Evolutionary conservation across 2,888 invertebrate species (phyloP).

Genomic region (Mythimna pallens): DNA sequence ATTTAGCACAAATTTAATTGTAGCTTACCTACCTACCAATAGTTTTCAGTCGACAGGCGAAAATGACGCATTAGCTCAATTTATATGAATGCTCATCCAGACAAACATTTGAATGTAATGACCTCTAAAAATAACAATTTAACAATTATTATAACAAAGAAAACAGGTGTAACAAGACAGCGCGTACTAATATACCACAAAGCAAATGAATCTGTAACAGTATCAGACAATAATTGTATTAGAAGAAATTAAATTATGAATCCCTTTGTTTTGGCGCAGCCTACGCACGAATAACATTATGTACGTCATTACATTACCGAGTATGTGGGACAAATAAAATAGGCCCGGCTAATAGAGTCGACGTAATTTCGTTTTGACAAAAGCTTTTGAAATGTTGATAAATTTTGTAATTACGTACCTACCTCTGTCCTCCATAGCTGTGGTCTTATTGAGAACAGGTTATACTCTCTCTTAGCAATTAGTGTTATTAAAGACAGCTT

Average conservation of each 20-base stretch:
- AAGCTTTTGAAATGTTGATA: slow-evolving; percentile 31
- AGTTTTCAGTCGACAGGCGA: neutral
- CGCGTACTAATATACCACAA: neutral
- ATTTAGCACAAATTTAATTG: neutral
- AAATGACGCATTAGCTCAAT: slow-evolving; percentile 4
- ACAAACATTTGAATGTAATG: slow-evolving; percentile 6
- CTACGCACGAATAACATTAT: slow-evolving; percentile 29
- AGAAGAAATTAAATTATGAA: slow-evolving; percentile 56
- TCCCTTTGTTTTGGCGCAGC: slow-evolving; percentile 50
- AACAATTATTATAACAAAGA: neutral
- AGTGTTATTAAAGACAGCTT: neutral
- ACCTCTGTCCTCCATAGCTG: neutral
- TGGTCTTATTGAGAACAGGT: neutral
- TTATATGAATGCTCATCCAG: slow-evolving; percentile 1
- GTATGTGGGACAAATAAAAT: slow-evolving; percentile 43
- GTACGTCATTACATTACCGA: slow-evolving; percentile 40
- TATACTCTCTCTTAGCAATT: neutral
- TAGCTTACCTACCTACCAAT: neutral
- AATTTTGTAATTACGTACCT: slow-evolving; percentile 11
- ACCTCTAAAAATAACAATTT: slow-evolving; percentile 22
- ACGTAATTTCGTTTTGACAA: slow-evolving; percentile 52
- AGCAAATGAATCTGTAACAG: slow-evolving; percentile 26
- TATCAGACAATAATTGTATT: slow-evolving; percentile 18
- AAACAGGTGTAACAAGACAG: neutral
- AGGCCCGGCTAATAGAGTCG: slow-evolving; percentile 38